Base-by-base conservation (phyloP, 2,888 invertebrate genomes). In the Epistrophe grossulariae region DNA sequence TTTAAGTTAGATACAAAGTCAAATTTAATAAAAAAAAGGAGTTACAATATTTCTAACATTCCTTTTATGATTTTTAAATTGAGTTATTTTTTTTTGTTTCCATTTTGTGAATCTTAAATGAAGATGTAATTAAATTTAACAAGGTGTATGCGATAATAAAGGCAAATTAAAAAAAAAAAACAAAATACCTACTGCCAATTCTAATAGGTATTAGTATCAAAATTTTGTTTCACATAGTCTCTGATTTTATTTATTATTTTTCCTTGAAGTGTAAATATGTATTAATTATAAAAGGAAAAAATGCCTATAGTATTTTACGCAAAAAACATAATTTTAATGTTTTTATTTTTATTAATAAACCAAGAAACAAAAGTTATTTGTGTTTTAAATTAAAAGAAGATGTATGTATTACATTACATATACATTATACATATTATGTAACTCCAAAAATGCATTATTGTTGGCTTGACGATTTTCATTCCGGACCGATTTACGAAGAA, bases 101-200 rank as follows among this genome's bases (percentile, higher is more conserved):
- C 13, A 15, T 50, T 66, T 43, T 43, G 7, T 40, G 19, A 60
- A 24, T 24, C 7, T 19, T 9, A 62, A 1, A 38, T 59, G 38
- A 28, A 43, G 24, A 17, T 59, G 28, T 15, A 24, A 11, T 48
- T 50, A 52, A 35, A 68, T 68, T 55, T 15, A 40, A 24, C 13
- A 15, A 43, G 40, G 24, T 62, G 43, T 60, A 60, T 62, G 45
- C 40, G 11, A 76, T 59, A 48, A 45, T 62, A 77, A 59, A 66
- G 35, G 45, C 50, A 55, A 40, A 24, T 13, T 11, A 78, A 7
- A 35, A 35, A 35, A 78, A 7, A 35, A 35, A 35, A 35, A 35
- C 38, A 17, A 45, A 72, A 66, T 40, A 60, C 64, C 50, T 79
- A 81, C 85, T 85, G 85, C 85, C 85, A 64, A 81, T 64, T 78